Evolutionary conservation across 2,888 invertebrate species (phyloP).

Genomic region (Hirtodrosophila confusa): DNA sequence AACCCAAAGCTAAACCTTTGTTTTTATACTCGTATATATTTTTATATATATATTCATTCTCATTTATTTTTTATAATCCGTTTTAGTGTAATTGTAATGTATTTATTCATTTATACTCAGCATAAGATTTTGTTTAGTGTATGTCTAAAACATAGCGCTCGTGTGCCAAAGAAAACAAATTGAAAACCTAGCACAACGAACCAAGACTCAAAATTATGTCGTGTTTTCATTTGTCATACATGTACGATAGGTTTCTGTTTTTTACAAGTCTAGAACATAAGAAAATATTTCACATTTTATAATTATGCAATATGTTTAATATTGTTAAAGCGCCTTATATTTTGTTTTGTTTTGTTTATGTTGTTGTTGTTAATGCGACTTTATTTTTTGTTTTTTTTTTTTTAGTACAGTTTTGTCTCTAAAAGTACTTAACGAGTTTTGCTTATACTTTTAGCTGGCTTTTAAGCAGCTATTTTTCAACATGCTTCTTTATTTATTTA

Average conservation of each 20-base stretch:
- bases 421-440: constrained; percentile 77
- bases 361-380: constrained; percentile 62
- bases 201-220: constrained; percentile 49
- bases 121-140: constrained; percentile 73
- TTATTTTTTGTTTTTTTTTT: constrained; percentile 34
- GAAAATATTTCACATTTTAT: constrained; percentile 73
- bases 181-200: constrained; percentile 67
- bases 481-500: constrained; percentile 62
- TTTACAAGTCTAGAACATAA: constrained; percentile 77
- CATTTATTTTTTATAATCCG: constrained; percentile 48
- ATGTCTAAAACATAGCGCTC: constrained; percentile 53
- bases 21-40: constrained; percentile 43
- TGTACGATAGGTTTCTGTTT: constrained; percentile 46
- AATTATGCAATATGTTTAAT: constrained; percentile 62
- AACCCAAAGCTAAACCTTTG: constrained; percentile 50
- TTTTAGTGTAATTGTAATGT: constrained; percentile 68
- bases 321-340: constrained; percentile 72
- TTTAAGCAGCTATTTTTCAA: constrained; percentile 64
- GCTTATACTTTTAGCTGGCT: constrained; percentile 70
- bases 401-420: constrained; percentile 71
- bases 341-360: constrained; percentile 23
- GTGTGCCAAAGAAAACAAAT: constrained; percentile 65
- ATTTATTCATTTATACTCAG: constrained; percentile 69
- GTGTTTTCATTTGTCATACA: constrained; percentile 30
- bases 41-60: constrained; percentile 64